A percentile compares a stretch with the other conserved stretches of the same genome.
Conservation (phyloP, 2,113 vertebrate genomes). For the Reinhardtius hippoglossoides region DNA sequence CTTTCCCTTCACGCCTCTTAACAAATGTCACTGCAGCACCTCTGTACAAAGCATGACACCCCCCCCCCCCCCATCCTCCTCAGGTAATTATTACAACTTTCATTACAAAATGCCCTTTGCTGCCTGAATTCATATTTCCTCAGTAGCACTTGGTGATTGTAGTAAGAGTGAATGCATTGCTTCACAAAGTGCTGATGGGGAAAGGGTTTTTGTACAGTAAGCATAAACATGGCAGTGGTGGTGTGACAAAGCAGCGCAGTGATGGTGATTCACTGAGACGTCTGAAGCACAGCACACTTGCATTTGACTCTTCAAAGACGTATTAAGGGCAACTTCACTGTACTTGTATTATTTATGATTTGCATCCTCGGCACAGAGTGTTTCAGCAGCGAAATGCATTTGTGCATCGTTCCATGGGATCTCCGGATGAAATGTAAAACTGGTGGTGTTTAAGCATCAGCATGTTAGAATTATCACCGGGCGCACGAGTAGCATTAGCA, state of each 20-base stretch:
- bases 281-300: slow-evolving; percentile 8
- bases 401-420: slow-evolving; percentile 9
- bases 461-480: not conserved
- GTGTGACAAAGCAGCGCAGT: slow-evolving; percentile 27
- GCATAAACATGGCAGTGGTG: not conserved
- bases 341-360: slow-evolving; percentile 49
- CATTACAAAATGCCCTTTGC: slow-evolving; percentile 50
- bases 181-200: slow-evolving; percentile 22
- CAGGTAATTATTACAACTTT: not conserved
- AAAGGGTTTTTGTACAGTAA: slow-evolving; percentile 6
- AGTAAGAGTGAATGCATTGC: slow-evolving; percentile 5
- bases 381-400: slow-evolving; percentile 23
- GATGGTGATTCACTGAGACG: slow-evolving; percentile 41
- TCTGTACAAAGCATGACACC: slow-evolving; percentile 4
- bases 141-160: slow-evolving; percentile 17
- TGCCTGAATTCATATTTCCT: slow-evolving; percentile 23
- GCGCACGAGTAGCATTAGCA: too few relatives aligned
- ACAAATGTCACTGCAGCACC: slow-evolving; percentile 33
- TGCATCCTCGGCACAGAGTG: slow-evolving; percentile 6
- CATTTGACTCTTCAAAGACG: slow-evolving; percentile 6
- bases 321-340: slow-evolving; percentile 42
- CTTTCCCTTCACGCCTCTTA: not conserved
- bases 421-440: not conserved
- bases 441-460: not conserved
- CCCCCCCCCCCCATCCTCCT: not conserved